Percentiles rank a stretch among this genome's conserved stretches.
Conservation (phyloP, 2,888 invertebrate species). For the Masnerella sp. region DNA sequence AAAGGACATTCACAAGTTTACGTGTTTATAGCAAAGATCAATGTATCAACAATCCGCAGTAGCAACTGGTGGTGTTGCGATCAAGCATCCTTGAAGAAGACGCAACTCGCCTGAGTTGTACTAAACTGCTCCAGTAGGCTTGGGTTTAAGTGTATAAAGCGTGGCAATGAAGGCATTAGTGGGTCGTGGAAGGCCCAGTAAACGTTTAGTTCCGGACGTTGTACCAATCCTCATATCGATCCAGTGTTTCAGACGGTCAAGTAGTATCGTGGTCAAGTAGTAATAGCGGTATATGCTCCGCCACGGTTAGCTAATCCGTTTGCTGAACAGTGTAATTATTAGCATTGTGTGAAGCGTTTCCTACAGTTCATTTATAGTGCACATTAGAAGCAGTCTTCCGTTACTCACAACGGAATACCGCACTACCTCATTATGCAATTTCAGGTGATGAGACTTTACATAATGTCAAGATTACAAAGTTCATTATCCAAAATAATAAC, state of each 20-base stretch:
- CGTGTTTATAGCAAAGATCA: no score
- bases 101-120: slow-evolving; percentile 23
- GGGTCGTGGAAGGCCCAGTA: slow-evolving; percentile 45
- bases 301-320: slow-evolving; percentile 52
- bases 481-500: no score
- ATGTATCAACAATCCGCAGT: slow-evolving; percentile 69
- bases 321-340: slow-evolving; percentile 47
- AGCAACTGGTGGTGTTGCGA: slow-evolving; percentile 71
- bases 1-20: no score
- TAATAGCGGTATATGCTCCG: slow-evolving; percentile 47
- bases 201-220: slow-evolving; percentile 55
- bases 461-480: no score
- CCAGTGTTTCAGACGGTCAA: slow-evolving; percentile 39
- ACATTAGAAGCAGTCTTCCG: background rate
- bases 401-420: background rate
- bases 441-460: no score
- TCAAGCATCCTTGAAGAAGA: slow-evolving; percentile 69
- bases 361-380: slow-evolving; percentile 38
- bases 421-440: background rate
- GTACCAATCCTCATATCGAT: slow-evolving; percentile 51
- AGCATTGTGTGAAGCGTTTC: slow-evolving; percentile 42
- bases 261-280: slow-evolving; percentile 52
- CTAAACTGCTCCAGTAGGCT: slow-evolving; percentile 46
- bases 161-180: slow-evolving; percentile 53
- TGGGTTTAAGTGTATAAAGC: slow-evolving; percentile 49